Percentiles rank a stretch among this genome's conserved stretches.
phyloP scores from a whole-genome alignment of 2,888 invertebrate species.

The Idaea aversata region DNA sequence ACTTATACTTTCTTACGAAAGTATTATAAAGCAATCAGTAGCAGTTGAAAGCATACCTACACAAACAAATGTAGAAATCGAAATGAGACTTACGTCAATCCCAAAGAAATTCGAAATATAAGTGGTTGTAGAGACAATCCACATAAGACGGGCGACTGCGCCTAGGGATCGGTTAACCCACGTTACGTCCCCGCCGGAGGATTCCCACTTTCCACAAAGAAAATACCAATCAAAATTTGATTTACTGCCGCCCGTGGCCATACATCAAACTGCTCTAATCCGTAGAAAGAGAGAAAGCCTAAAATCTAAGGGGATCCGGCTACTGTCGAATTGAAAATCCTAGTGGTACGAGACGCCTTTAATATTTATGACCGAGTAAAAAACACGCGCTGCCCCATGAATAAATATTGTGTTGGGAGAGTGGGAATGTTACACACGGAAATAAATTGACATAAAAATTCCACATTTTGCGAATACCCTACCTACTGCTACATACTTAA shows the following conservation, averaged over 20 bases:
- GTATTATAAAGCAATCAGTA: too few species aligned
- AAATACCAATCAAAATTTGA: conserved; percentile 81
- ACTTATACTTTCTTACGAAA: too few species aligned
- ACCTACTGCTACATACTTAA: not conserved
- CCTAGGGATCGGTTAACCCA: conserved; percentile 76
- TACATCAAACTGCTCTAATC: conserved; percentile 76
- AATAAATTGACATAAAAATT: not conserved
- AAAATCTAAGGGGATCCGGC: conserved; percentile 71
- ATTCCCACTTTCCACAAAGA: conserved; percentile 76
- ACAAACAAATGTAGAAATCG: conserved; percentile 17
- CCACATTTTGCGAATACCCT: not conserved
- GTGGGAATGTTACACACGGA: conserved; percentile 8
- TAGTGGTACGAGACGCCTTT: conserved; percentile 58
- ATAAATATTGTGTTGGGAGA: conserved; percentile 52
- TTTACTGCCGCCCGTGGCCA: conserved; percentile 78
- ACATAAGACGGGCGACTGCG: conserved; percentile 57
- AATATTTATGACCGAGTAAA: conserved; percentile 74
- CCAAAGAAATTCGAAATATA: conserved; percentile 55
- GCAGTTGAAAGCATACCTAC: conserved; percentile 7
- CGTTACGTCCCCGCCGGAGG: conserved; percentile 65
- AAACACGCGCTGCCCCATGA: conserved; percentile 63
- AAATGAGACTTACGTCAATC: conserved; percentile 44
- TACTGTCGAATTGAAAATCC: conserved; percentile 75
- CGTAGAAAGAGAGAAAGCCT: conserved; percentile 70
- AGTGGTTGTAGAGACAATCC: conserved; percentile 46